Evolutionary conservation across 2,888 invertebrate genomes (phyloP).

Genomic region (Caenorhabditis japonica): DNA sequence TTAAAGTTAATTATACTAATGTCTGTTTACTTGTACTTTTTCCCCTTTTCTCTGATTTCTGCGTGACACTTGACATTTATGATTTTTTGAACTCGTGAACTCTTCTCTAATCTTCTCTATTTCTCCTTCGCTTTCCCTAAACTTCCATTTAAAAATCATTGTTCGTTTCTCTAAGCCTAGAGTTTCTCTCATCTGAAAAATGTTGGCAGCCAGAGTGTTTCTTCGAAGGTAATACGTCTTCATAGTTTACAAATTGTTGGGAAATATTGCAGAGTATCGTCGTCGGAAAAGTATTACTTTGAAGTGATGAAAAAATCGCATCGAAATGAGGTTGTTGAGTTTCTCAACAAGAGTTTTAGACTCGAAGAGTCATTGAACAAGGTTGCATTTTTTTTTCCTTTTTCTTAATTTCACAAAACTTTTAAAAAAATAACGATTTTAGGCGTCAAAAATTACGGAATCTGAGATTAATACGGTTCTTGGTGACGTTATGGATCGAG

Average conservation of each 20-base stretch:
- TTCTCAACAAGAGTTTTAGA: conserved; percentile 29
- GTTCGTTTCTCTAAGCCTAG: too few species aligned
- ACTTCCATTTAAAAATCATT: too few species aligned
- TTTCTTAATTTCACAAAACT: too few species aligned
- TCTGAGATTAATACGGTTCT: conserved; percentile 16
- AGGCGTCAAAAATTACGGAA: conserved; percentile 35
- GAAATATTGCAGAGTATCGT: conserved; percentile 9
- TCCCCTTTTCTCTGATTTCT: not conserved
- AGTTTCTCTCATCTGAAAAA: too few species aligned
- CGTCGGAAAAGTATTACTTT: conserved; percentile 28
- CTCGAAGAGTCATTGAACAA: conserved; percentile 35
- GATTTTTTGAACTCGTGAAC: conserved; percentile 35
- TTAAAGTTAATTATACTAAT: too few species aligned
- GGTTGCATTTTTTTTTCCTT: conserved; percentile 3
- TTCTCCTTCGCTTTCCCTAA: too few species aligned
- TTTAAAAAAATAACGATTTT: too few species aligned
- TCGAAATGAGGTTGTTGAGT: conserved; percentile 16
- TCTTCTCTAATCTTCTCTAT: too few species aligned
- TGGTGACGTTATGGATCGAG: conserved; percentile 17
- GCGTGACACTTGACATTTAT: not conserved
- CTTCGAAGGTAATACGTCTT: conserved; percentile 3
- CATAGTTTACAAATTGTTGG: not conserved
- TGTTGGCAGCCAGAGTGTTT: conserved; percentile 5
- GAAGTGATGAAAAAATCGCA: conserved; percentile 11
- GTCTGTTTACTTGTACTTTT: too few species aligned